Percentiles rank a stretch among this genome's conserved stretches.
Conservation (phyloP, 1,140 invertebrate species). For the Drosophila grimshawi region DNA sequence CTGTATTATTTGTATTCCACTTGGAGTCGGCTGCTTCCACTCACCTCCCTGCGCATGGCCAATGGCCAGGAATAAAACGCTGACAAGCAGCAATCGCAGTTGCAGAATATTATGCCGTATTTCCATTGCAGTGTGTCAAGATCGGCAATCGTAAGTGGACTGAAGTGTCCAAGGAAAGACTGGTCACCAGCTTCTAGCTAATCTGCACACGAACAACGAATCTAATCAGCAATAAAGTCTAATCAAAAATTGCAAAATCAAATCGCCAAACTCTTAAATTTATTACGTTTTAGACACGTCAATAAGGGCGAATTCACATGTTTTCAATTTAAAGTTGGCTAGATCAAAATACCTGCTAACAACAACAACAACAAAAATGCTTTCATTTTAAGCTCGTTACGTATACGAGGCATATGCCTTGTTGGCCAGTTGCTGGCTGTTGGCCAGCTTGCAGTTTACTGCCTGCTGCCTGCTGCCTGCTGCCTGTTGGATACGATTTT, state of each 20-base stretch:
- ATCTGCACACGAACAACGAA: constrained; percentile 45
- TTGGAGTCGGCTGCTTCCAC: background rate
- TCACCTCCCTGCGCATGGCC: constrained; percentile 10
- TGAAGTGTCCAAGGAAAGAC: constrained; percentile 19
- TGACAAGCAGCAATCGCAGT: constrained; percentile 14
- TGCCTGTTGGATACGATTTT: background rate
- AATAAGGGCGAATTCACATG: constrained; percentile 38
- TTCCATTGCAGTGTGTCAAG: constrained; percentile 16
- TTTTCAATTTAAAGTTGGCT: background rate
- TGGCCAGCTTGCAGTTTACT: background rate
- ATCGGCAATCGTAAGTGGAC: constrained; percentile 48
- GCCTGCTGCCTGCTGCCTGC: background rate
- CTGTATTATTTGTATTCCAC: no score
- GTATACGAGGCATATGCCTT: constrained; percentile 32
- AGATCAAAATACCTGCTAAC: background rate
- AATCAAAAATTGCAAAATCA: constrained; percentile 57
- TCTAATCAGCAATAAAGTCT: constrained; percentile 61
- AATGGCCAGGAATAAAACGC: constrained; percentile 15
- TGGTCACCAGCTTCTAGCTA: constrained; percentile 16
- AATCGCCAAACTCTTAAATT: constrained; percentile 46
- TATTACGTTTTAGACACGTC: constrained; percentile 35
- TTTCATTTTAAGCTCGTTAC: constrained; percentile 34
- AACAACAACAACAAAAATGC: background rate
- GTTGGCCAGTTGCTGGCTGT: background rate
- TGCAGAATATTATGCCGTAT: constrained; percentile 32